Evolutionary conservation across 2,888 invertebrate species (phyloP).

Genomic region (Sepioteuthis lessoniana): DNA sequence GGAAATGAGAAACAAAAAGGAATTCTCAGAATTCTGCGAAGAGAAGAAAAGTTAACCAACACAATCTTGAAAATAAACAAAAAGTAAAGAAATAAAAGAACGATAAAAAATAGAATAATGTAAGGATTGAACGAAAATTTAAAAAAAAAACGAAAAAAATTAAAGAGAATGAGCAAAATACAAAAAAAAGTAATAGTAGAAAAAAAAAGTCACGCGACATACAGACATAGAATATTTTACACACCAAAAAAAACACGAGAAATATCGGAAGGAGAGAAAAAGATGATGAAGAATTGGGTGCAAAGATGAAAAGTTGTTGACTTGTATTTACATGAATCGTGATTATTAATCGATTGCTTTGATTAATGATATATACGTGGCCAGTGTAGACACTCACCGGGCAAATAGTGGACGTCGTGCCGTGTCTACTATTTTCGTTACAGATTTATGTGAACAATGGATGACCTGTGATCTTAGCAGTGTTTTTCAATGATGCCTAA

Average conservation of each 20-base stretch:
- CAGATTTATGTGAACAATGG: background rate
- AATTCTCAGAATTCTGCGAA: too few relatives aligned
- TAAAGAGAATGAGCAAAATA: too few relatives aligned
- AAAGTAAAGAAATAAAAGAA: too few relatives aligned
- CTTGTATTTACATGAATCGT: conserved; percentile 33
- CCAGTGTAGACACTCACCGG: background rate
- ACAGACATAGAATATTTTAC: background rate
- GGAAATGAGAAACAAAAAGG: too few relatives aligned
- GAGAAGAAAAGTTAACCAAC: too few relatives aligned
- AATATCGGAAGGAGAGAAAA: background rate
- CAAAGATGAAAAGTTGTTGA: conserved; percentile 23
- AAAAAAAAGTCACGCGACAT: background rate
- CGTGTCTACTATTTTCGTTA: background rate
- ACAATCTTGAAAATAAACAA: too few relatives aligned
- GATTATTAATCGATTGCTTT: background rate
- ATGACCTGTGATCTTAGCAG: background rate
- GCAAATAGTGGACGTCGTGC: background rate
- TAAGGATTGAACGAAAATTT: too few relatives aligned
- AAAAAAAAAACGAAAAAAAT: background rate
- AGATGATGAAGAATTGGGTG: background rate
- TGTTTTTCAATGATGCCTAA: background rate
- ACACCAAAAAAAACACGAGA: background rate
- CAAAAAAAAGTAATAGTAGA: background rate
- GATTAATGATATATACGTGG: conserved; percentile 6
- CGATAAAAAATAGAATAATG: too few relatives aligned